These are phyloP conservation scores for Pseudanteris insignis DNA, from an alignment of 2,888 invertebrate species.

Conservation along the genomic window DNA sequence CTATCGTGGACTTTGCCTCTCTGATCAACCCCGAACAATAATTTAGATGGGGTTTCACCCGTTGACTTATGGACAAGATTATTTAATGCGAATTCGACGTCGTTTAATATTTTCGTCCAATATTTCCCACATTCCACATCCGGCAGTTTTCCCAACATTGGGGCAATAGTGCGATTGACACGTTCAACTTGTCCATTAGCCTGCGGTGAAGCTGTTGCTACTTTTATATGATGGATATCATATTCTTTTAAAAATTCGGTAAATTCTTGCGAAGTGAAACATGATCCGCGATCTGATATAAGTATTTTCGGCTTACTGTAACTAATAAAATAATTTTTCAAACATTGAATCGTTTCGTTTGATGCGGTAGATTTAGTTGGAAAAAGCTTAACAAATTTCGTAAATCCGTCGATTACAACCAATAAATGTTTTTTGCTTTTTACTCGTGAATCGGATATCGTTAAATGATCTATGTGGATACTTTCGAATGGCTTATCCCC, in stretches of 20 bases:
- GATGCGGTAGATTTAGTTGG: background rate
- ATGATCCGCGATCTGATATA: background rate
- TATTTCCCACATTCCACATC: slow-evolving; percentile 1
- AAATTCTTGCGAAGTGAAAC: slow-evolving; percentile 2
- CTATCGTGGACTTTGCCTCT: background rate
- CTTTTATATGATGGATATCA: slow-evolving; percentile 6
- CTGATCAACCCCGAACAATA: background rate
- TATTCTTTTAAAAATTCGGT: background rate
- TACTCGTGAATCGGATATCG: slow-evolving; percentile 3
- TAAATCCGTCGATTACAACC: slow-evolving; percentile 2
- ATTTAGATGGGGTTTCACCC: background rate
- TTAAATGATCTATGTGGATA: slow-evolving; percentile 7
- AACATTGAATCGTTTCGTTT: background rate
- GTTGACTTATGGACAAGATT: background rate
- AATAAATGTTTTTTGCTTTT: slow-evolving; percentile 8
- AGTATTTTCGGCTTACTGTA: slow-evolving; percentile 4
- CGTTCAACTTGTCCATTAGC: slow-evolving; percentile 20
- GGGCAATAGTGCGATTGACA: slow-evolving; percentile 2
- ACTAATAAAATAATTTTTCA: slow-evolving; percentile 1
- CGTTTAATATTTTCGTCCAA: background rate
- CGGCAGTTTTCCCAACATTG: slow-evolving; percentile 7
- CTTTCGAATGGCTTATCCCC: slow-evolving; percentile 7
- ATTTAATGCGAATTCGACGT: slow-evolving; percentile 11
- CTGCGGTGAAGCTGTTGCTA: slow-evolving; percentile 15
- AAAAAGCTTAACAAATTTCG: slow-evolving; percentile 1